A percentile compares a stretch with the other conserved stretches of the same genome.
phyloP scores from a whole-genome alignment of 2,888 invertebrate genomes.

The Bruchidius siliquastri region DNA sequence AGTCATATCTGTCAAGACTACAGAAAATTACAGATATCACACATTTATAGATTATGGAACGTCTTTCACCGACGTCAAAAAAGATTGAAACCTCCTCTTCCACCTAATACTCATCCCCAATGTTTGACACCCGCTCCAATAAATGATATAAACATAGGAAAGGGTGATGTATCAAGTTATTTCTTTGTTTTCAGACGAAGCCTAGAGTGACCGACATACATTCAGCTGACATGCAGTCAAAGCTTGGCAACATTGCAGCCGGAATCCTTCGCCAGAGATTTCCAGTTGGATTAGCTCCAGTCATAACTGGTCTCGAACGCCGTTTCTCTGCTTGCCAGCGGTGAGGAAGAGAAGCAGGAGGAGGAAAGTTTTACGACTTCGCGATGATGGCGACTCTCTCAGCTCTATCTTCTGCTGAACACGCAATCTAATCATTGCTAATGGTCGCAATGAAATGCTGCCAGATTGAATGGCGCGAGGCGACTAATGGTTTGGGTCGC shows the following conservation, averaged over 20 bases:
- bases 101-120: too few relatives aligned
- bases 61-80: too few relatives aligned
- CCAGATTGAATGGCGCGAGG: background rate
- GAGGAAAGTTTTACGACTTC: background rate
- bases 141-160: too few relatives aligned
- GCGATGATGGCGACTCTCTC: background rate
- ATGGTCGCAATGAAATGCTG: background rate
- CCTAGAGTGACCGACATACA: too few relatives aligned
- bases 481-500: too few relatives aligned
- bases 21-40: too few relatives aligned
- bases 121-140: too few relatives aligned
- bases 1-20: too few relatives aligned
- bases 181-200: too few relatives aligned
- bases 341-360: background rate
- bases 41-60: too few relatives aligned
- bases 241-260: background rate
- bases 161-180: too few relatives aligned
- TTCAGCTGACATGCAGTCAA: background rate
- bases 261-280: constrained; percentile 39
- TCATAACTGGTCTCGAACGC: constrained; percentile 31
- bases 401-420: background rate
- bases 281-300: constrained; percentile 45
- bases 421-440: background rate
- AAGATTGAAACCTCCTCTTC: too few relatives aligned
- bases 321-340: background rate